Conservation (phyloP, 2,113 vertebrate genomes). For the Cygnus atratus region DNA sequence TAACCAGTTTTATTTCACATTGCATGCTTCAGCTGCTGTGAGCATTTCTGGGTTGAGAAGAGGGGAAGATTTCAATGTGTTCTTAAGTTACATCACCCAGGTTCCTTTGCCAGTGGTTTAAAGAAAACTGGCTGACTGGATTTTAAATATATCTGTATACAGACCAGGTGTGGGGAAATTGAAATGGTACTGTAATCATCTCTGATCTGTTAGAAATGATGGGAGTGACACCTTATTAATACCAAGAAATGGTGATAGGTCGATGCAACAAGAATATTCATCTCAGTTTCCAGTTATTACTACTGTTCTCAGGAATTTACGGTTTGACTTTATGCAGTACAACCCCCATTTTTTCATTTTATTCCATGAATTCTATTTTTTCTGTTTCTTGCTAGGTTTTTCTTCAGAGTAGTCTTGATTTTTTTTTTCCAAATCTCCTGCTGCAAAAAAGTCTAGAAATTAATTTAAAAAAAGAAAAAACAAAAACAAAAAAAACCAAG, state of each 20-base stretch:
- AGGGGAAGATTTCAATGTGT: background rate
- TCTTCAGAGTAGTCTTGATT: background rate
- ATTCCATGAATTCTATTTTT: background rate
- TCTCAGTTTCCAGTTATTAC: background rate
- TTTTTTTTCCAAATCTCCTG: background rate
- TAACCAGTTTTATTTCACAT: slow-evolving; percentile 32
- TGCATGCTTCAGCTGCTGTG: slow-evolving; percentile 6
- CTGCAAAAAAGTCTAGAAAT: background rate
- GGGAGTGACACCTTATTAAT: background rate
- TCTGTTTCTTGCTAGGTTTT: background rate
- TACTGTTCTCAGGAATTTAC: background rate
- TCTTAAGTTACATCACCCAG: slow-evolving; percentile 4
- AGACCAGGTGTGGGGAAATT: background rate
- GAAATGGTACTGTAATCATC: background rate
- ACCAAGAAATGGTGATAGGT: background rate
- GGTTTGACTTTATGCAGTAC: background rate
- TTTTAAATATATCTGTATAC: background rate
- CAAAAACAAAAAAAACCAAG: background rate
- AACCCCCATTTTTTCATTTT: background rate
- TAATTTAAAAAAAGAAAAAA: background rate
- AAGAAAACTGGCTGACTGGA: background rate
- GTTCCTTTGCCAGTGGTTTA: background rate
- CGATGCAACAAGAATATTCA: background rate
- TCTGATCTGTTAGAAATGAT: background rate
- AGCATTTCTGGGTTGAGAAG: slow-evolving; percentile 24